Base-by-base conservation (phyloP, 2,113 vertebrate genomes). In the Neotragus moschatus region DNA sequence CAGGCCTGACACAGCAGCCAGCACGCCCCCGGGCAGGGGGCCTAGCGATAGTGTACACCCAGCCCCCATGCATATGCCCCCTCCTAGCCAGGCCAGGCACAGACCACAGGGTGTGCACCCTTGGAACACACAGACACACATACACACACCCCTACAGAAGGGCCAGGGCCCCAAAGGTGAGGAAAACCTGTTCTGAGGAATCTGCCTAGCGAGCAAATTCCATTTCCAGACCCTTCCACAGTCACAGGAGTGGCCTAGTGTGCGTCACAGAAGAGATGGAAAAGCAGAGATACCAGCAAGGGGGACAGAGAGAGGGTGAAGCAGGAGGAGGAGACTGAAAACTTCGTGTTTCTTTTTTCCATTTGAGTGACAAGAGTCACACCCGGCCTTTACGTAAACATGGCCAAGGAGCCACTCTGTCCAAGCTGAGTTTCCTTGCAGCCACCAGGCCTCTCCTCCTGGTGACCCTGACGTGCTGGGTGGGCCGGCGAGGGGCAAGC, bases 171-270 rank as follows among this genome's bases (percentile, higher is more conserved):
- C 92, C 92, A 96, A 81, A 97, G 97, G 97, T 97, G 88, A 92
- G 94, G 96, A 95, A 97, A 97, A 98, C 97, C 97, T 97, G 97
- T 97, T 96, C 88, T 96, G n/a, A 96, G 95, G 85, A 98, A 98
- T 97, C 98, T 99, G 95, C 97, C 88, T 97, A 81, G 97, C 96
- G 99, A 99, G 98, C 98, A 92, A 98, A 99, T 99, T 99, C 99
- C 63, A 86, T 96, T 98, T 43, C 93, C 36, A 97, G 96, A 97
- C 96, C 94, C 94, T 88, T 96, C 87, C 55, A 55, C 66, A n/a
- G 93, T 90, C 25, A 23, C 93, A 43, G 85, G 94, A 97, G 96
- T 90, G 70, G 92, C 92, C 61, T 75, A 33, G n/a, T 53, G 26
- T 96, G 97, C 77, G 94, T 96, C 96, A 96, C 85, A 92, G 81